Percentiles rank a stretch among this genome's conserved stretches.
Conservation (phyloP, 2,888 invertebrate species). For the Sialis lutaria region DNA sequence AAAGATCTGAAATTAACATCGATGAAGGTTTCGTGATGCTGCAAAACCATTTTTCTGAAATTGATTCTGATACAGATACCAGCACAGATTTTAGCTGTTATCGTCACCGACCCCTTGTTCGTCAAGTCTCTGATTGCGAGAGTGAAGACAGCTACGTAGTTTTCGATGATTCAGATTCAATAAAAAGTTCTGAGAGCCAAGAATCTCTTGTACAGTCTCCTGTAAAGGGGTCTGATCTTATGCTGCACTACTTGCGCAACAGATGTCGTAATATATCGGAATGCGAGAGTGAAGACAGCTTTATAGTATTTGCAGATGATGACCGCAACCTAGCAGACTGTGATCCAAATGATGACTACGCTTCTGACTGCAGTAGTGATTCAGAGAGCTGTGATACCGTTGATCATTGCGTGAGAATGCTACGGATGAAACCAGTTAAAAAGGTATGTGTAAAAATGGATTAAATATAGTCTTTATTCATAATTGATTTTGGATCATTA, state of each 20-base stretch:
- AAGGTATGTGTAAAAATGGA: too few relatives aligned
- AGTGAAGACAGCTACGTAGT: slow-evolving; percentile 40
- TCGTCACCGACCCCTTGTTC: slow-evolving; percentile 3
- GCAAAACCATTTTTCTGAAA: not conserved
- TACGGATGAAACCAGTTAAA: too few relatives aligned
- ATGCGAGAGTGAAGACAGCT: slow-evolving; percentile 39
- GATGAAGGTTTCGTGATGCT: slow-evolving; percentile 4
- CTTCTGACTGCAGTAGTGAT: not conserved
- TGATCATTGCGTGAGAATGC: not conserved
- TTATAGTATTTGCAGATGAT: slow-evolving; percentile 24
- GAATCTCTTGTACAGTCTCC: too few relatives aligned
- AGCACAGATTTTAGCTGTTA: not conserved
- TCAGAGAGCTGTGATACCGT: not conserved
- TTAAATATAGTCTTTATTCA: too few relatives aligned
- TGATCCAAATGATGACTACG: too few relatives aligned
- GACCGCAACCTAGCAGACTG: too few relatives aligned
- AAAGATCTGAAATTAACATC: not conserved
- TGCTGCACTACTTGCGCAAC: too few relatives aligned
- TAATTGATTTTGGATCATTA: too few relatives aligned
- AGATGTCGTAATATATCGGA: slow-evolving; percentile 20
- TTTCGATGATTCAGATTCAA: slow-evolving; percentile 20
- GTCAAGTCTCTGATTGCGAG: slow-evolving; percentile 31
- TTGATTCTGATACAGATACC: not conserved
- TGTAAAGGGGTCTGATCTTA: too few relatives aligned
- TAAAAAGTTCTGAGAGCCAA: too few relatives aligned